Evolutionary conservation across 2,113 vertebrate genomes (phyloP), one percentile per base, ranked within the genome.

Genomic region (Balaenoptera acutorostrata): DNA sequence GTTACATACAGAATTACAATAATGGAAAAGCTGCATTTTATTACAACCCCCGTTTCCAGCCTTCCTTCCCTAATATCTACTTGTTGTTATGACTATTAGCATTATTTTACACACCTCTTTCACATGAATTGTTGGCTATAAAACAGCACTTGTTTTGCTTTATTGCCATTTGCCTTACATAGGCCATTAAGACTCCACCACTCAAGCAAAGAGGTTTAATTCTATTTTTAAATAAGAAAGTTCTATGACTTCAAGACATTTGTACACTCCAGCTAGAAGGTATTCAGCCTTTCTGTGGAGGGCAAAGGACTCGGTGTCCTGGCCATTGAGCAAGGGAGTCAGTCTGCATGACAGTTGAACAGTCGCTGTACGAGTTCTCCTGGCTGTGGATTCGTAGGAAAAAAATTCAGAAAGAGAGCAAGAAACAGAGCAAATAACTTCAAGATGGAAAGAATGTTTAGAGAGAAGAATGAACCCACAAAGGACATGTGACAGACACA

Each of bases 141-240:
- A 97, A 97, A 61, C 6, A 39, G 44, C 23, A 61, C 46, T 77
- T 80, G 87, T 66, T 95, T 90, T 93, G 90, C 59, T 92, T 96
- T 96, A 96, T 74, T 89, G 64, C 31, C 68, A 41, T 75, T 85
- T 96, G 87, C 80, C 61, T 92, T 90, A 92, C n/a, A 78, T 63
- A 97, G 66, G 44, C 78, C 96, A 93, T 95, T 96, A 96, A 96
- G 92, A 95, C 80, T 96, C 92, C 77, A 92, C 64, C 3, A 0
- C 64, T 81, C 81, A 68, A 84, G 75, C 84, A 93, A 82, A 64
- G 69, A 90, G 59, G 52, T 66, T 90, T 95, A 90, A 88, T 88
- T 97, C 82, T 84, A 92, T 94, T 95, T 97, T 95, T 97, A 96
- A 97, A 90, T 90, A 97, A 95, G 84, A 94, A 66, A 5, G 11